A percentile compares a stretch with the other conserved stretches of the same genome.
These are phyloP conservation scores for Seladonia tumulorum DNA, from an alignment of 2,888 invertebrate genomes.

Conservation along the genomic window DNA sequence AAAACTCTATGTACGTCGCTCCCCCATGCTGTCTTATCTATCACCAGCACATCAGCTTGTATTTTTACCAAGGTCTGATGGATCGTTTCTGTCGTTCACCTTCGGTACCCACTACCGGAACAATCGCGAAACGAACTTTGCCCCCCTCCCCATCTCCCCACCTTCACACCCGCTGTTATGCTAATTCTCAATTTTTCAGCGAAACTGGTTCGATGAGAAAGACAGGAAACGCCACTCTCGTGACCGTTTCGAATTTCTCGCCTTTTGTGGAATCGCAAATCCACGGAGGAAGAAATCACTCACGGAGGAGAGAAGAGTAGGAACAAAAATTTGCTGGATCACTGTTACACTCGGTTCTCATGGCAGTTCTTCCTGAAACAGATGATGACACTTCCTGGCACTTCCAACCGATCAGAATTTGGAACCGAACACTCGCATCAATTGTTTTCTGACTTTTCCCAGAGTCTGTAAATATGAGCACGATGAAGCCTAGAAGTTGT, in stretches of 20 bases:
- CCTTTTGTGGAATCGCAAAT: background rate
- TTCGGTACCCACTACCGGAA: slow-evolving; percentile 61
- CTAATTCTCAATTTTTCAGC: slow-evolving; percentile 41
- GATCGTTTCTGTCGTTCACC: slow-evolving; percentile 57
- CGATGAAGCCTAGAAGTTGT: background rate
- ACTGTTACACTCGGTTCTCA: background rate
- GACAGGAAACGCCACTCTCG: background rate
- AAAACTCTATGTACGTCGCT: slow-evolving; percentile 17
- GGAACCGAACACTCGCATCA: too few species aligned
- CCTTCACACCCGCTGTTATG: slow-evolving; percentile 40
- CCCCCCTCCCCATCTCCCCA: background rate
- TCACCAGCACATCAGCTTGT: slow-evolving; percentile 49
- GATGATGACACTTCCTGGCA: background rate
- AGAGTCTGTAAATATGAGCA: background rate
- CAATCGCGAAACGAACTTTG: slow-evolving; percentile 50
- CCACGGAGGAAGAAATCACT: background rate
- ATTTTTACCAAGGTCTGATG: slow-evolving; percentile 65
- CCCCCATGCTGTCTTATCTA: slow-evolving; percentile 31
- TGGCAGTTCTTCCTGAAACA: background rate
- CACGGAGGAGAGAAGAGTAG: background rate
- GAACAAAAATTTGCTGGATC: background rate
- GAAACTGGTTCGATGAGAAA: slow-evolving; percentile 22
- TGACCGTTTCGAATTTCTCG: background rate
- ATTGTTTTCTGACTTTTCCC: background rate
- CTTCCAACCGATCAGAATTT: too few species aligned